Base-by-base conservation (phyloP, 1,140 invertebrate species). In the Brachionus rotundiformis region DNA sequence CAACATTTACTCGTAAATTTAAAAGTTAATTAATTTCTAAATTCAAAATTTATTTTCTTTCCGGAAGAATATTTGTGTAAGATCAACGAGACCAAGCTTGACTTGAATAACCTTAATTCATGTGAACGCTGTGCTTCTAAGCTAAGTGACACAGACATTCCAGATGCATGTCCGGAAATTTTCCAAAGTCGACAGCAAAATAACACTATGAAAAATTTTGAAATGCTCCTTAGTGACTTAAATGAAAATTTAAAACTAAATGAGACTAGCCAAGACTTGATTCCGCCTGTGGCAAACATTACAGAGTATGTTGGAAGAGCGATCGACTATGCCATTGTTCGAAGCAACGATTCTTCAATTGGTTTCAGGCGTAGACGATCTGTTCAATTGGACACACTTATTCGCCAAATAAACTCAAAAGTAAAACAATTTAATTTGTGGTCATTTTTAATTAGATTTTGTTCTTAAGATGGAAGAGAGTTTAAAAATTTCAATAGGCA, bases 1-100 rank as follows among this genome's bases (percentile, higher is more conserved):
- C 13, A 68, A 68, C 31, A 19, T 3, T 10, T 31, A 68, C 29
- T 68, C 63, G 63, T 68, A 68, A 61, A n/a, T 36, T 33, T 68
- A 5, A 10, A 13, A 49, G 3, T 59, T 59, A 0, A 25, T 23
- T 59, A n/a, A n/a, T 19, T 6, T 54, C 23, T 61, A 11, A 23
- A 23, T 8, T 61, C 47, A 49, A 49, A 54, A 10, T 19, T 27
- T 61, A 25, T 3, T 25, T 6, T 7, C 1, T 27, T 61, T 61
- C 10, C 11, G 2, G 11, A 39, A 68, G 63, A 68, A 36, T 33
- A n/a, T 8, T 36, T 33, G 27, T 68, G 63, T n/a, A 36, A 16
- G 6, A 2, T 29, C 5, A 16, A 41, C 36, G 5, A 27, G 2
- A 7, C 16, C n/a, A 25, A 36, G 27, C 29, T 54, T 16, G 47